Evolutionary conservation across 2,888 invertebrate genomes (phyloP).

Genomic region (Agrilus biguttatus): DNA sequence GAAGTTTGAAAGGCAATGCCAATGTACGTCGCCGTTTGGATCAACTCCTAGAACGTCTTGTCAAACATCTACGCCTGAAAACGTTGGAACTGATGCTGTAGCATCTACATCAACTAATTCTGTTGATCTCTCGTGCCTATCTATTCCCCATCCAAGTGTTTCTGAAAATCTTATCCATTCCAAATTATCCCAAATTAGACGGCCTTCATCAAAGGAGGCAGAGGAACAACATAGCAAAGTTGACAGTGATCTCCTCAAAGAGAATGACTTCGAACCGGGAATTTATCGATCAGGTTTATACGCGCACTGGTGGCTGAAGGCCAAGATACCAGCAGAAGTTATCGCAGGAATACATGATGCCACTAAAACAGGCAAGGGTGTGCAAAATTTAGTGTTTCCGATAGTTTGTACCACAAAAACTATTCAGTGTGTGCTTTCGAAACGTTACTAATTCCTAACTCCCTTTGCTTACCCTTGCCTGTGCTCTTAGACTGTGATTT

Average conservation of each 20-base stretch:
- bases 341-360: conserved; percentile 30
- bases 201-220: conserved; percentile 11
- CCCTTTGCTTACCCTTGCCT: conserved; percentile 9
- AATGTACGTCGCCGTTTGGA: conserved; percentile 58
- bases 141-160: conserved; percentile 32
- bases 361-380: conserved; percentile 31
- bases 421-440: too few species aligned
- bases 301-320: conserved; percentile 89
- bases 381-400: not conserved
- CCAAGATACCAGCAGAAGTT: conserved; percentile 56
- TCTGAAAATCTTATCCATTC: conserved; percentile 34
- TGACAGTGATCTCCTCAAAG: too few species aligned
- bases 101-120: conserved; percentile 32
- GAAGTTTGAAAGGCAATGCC: conserved; percentile 54
- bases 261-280: conserved; percentile 24
- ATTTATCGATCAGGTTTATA: conserved; percentile 73
- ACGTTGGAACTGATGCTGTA: conserved; percentile 34
- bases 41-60: conserved; percentile 56
- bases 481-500: conserved; percentile 2
- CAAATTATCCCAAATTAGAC: conserved; percentile 23
- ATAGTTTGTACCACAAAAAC: too few species aligned
- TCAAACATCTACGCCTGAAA: conserved; percentile 43
- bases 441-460: too few species aligned
- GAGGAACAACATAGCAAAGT: too few species aligned
- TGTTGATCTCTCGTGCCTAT: conserved; percentile 20